Evolutionary conservation across 2,113 vertebrate species (phyloP).

Genomic region (Callaeas wilsoni): DNA sequence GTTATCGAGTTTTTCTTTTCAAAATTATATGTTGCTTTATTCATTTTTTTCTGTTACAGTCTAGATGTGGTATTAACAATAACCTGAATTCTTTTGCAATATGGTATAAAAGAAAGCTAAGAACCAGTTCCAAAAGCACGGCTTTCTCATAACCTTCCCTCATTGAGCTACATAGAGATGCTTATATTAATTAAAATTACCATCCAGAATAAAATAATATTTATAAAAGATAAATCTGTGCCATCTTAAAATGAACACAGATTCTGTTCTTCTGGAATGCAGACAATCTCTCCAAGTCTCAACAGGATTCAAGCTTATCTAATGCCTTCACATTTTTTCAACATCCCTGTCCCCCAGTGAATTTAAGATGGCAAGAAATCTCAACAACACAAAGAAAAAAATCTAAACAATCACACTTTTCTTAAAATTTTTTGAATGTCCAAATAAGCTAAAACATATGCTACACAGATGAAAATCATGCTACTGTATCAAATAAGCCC

Average conservation of each 20-base stretch:
- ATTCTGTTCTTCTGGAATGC: not conserved
- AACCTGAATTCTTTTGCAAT: not conserved
- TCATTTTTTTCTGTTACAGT: not conserved
- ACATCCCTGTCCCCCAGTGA: not conserved
- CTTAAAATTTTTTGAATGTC: not conserved
- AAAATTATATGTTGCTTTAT: not conserved
- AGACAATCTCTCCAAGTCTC: not conserved
- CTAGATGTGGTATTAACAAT: not conserved
- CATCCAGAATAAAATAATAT: not conserved
- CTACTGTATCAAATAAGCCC: not conserved
- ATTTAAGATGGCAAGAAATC: not conserved
- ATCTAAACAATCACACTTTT: not conserved
- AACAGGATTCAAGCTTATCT: not conserved
- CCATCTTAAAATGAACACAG: not conserved
- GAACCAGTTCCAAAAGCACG: not conserved
- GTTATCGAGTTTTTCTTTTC: not conserved
- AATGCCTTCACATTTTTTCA: not conserved
- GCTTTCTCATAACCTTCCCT: not conserved
- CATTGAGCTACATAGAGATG: not conserved
- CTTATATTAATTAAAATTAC: not conserved
- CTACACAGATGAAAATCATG: not conserved
- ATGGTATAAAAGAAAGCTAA: not conserved
- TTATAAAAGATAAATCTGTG: not conserved
- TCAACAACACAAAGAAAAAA: not conserved
- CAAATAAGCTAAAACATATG: not conserved